Conservation (phyloP, 2,797 vertebrate species). For the Rhodeus uyekii region DNA sequence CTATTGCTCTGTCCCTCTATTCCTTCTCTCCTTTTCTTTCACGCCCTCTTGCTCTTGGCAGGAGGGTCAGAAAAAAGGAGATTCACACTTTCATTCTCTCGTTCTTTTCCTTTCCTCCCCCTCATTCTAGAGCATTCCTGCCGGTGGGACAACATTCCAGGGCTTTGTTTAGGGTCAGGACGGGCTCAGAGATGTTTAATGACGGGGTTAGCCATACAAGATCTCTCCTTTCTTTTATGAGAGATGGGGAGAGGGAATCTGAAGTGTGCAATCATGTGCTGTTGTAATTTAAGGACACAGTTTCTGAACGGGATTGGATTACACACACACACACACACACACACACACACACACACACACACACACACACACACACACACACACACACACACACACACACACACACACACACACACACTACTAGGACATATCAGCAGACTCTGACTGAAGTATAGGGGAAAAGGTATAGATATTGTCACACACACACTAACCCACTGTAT, state of each 20-base stretch:
- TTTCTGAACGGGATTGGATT: conserved; percentile 7
- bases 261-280: conserved; percentile 43
- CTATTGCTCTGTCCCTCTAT: conserved; percentile 39
- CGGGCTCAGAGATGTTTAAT: conserved; percentile 53
- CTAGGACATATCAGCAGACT: conserved; percentile 18
- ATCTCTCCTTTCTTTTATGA: conserved; percentile 45
- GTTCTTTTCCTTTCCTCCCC: conserved; percentile 54
- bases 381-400: conserved; percentile 17
- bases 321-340: conserved; percentile 12
- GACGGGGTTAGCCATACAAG: conserved; percentile 44
- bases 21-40: conserved; percentile 30
- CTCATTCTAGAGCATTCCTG: conserved; percentile 66
- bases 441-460: neutral
- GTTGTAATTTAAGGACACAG: conserved; percentile 47
- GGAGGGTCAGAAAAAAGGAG: conserved; percentile 42
- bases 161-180: conserved; percentile 61
- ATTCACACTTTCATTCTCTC: conserved; percentile 36
- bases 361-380: conserved; percentile 7
- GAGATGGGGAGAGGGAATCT: conserved; percentile 41
- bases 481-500: conserved; percentile 2
- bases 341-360: conserved; percentile 6
- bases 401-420: conserved; percentile 34
- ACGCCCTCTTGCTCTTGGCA: conserved; percentile 40
- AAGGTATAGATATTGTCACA: conserved; percentile 51
- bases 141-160: conserved; percentile 50